Conservation (phyloP, 2,888 invertebrate species). For the Chelonus formosanus region DNA sequence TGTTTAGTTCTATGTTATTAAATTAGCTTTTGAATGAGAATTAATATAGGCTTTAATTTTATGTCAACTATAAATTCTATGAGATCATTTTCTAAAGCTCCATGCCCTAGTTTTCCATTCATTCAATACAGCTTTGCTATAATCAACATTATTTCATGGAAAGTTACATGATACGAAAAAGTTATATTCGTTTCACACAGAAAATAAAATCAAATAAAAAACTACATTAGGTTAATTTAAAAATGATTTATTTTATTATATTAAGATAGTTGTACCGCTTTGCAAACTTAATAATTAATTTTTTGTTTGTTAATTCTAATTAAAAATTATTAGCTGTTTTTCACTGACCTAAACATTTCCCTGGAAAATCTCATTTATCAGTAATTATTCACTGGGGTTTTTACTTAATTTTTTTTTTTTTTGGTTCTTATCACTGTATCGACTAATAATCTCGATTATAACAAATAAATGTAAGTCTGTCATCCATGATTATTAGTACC, state of each 20-base stretch:
- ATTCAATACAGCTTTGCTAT: too few relatives aligned
- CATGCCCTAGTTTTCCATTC: too few relatives aligned
- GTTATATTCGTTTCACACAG: too few relatives aligned
- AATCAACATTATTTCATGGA: too few relatives aligned
- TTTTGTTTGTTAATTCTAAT: neutral
- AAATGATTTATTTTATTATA: neutral
- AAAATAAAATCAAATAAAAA: too few relatives aligned
- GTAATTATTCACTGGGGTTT: neutral
- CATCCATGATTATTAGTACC: neutral
- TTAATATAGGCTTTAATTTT: too few relatives aligned
- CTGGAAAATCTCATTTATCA: neutral
- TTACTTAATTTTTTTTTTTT: slow-evolving; percentile 3
- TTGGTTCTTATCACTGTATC: neutral
- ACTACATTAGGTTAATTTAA: too few relatives aligned
- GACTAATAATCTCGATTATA: neutral
- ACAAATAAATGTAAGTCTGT: neutral
- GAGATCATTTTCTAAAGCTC: too few relatives aligned
- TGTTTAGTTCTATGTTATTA: too few relatives aligned
- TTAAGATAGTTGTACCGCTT: neutral
- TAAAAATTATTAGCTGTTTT: neutral
- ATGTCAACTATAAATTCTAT: too few relatives aligned
- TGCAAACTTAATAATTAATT: slow-evolving; percentile 8
- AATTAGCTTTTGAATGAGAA: too few relatives aligned
- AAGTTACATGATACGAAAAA: too few relatives aligned
- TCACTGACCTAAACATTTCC: neutral